These are phyloP conservation scores for Melanostoma scalare DNA, from an alignment of 2,888 invertebrate species.

Conservation along the genomic window DNA sequence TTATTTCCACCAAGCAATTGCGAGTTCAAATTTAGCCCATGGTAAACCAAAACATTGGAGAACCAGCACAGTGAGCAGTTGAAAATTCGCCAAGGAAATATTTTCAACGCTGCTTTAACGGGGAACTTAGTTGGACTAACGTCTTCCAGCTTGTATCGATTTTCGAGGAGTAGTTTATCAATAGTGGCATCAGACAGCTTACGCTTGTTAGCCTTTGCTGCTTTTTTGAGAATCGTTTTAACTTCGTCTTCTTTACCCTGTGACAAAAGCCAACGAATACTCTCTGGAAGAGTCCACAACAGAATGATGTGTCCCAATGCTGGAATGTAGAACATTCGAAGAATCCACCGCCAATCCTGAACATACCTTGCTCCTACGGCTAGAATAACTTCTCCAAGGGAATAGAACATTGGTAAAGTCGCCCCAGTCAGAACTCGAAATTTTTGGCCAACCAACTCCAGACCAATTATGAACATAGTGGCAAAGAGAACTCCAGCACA, in stretches of 20 bases:
- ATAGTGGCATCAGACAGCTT: conserved; percentile 83
- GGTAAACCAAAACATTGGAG: conserved; percentile 90
- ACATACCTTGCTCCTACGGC: conserved; percentile 87
- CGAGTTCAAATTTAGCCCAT: conserved; percentile 82
- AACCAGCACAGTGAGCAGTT: conserved; percentile 91
- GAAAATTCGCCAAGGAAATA: conserved; percentile 79
- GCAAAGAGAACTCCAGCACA: conserved; percentile 88
- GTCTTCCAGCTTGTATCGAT: conserved; percentile 76
- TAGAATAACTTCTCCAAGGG: conserved; percentile 87
- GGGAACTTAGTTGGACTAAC: conserved; percentile 77
- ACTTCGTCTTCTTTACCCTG: conserved; percentile 84
- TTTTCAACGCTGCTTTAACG: conserved; percentile 77
- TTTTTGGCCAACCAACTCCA: conserved; percentile 90
- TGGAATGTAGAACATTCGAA: conserved; percentile 86
- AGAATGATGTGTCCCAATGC: conserved; percentile 87
- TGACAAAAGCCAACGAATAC: conserved; percentile 89
- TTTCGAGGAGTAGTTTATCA: conserved; percentile 77
- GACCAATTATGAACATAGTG: conserved; percentile 88
- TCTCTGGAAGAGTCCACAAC: conserved; percentile 87
- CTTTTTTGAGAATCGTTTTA: conserved; percentile 84
- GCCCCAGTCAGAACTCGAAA: conserved; percentile 88
- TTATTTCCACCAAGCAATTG: not conserved
- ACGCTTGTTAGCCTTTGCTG: conserved; percentile 86
- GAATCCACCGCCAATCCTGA: conserved; percentile 87
- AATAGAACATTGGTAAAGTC: conserved; percentile 87